A percentile compares a stretch with the other conserved stretches of the same genome.
These are phyloP conservation scores for Orthosia incerta DNA, from an alignment of 2,888 invertebrate species.

Conservation along the genomic window DNA sequence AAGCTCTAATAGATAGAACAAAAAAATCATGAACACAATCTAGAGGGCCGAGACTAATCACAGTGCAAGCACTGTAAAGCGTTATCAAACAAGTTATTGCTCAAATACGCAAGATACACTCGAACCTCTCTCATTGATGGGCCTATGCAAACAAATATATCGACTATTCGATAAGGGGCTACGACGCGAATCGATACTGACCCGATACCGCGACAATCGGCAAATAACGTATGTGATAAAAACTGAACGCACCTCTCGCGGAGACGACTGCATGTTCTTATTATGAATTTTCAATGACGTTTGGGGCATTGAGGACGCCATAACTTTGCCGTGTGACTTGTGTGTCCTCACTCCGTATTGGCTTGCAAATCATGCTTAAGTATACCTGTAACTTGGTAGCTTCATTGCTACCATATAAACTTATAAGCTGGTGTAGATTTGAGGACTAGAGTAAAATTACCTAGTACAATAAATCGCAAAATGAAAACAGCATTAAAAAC, in stretches of 20 bases:
- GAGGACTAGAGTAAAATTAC: background rate
- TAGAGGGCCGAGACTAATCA: constrained; percentile 83
- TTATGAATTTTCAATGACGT: constrained; percentile 60
- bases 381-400: background rate
- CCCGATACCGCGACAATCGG: constrained; percentile 79
- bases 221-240: constrained; percentile 82
- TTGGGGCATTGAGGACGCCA: constrained; percentile 40
- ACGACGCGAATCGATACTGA: constrained; percentile 85
- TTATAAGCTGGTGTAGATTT: background rate
- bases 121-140: constrained; percentile 86
- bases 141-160: constrained; percentile 86
- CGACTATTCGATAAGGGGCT: constrained; percentile 86
- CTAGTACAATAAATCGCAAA: background rate
- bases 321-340: constrained; percentile 42
- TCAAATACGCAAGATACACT: constrained; percentile 89
- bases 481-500: background rate
- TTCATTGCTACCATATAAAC: background rate
- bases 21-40: constrained; percentile 81
- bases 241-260: constrained; percentile 75
- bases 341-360: constrained; percentile 26
- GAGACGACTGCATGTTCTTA: constrained; percentile 60
- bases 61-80: constrained; percentile 83
- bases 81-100: constrained; percentile 89
- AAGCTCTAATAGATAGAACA: constrained; percentile 78
- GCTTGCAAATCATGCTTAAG: background rate